phyloP scores from a whole-genome alignment of 2,888 invertebrate genomes.

The Drosophila mercatorum region DNA sequence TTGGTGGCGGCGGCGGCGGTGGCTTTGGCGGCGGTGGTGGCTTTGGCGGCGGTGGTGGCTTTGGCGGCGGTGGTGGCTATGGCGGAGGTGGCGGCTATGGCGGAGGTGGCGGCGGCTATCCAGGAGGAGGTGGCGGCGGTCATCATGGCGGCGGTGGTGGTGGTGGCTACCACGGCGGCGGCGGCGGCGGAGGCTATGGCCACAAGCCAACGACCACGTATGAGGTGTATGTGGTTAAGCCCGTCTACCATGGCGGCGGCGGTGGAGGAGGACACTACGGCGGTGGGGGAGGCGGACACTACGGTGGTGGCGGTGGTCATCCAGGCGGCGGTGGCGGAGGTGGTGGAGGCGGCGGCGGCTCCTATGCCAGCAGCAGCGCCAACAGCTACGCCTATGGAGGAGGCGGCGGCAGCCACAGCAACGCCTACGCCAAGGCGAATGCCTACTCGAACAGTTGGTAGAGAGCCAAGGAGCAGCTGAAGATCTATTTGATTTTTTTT shows the following conservation, averaged over 20 bases:
- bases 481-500: neutral
- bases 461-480: neutral
- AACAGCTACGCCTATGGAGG: constrained; percentile 59
- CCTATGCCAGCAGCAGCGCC: constrained; percentile 66
- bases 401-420: constrained; percentile 40
- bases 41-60: constrained; percentile 9
- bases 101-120: constrained; percentile 23
- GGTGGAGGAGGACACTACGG: constrained; percentile 34
- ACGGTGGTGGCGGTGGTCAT: constrained; percentile 20
- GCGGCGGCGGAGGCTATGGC: constrained; percentile 39
- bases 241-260: constrained; percentile 12
- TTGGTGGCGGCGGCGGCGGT: constrained; percentile 18
- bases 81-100: constrained; percentile 27
- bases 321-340: constrained; percentile 28
- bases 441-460: constrained; percentile 58
- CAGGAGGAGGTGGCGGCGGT: constrained; percentile 24
- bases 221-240: constrained; percentile 42
- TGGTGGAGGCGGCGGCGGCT: constrained; percentile 33
- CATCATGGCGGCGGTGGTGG: constrained; percentile 24
- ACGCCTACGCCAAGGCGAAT: constrained; percentile 67
- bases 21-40: constrained; percentile 41
- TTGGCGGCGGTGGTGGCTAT: neutral
- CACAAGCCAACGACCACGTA: constrained; percentile 22
- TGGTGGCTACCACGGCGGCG: constrained; percentile 35
- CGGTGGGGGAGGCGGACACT: constrained; percentile 1